A percentile compares a stretch with the other conserved stretches of the same genome.
Evolutionary conservation across 2,113 vertebrate genomes (phyloP).

Genomic region (Tachysurus fulvidraco): DNA sequence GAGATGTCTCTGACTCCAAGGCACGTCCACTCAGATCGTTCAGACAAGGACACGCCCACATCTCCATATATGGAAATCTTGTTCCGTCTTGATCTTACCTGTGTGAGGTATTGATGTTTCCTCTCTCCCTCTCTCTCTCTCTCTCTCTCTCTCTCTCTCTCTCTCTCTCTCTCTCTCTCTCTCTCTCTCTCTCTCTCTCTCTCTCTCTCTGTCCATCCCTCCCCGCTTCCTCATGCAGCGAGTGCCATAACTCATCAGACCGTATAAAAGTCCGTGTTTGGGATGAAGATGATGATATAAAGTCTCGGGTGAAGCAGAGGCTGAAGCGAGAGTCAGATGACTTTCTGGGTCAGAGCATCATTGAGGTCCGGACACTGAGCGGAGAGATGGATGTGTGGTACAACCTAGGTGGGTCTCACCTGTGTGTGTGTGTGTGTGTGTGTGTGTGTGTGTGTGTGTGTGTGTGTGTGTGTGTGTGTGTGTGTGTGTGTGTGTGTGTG

Average conservation of each 20-base stretch:
- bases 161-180: neutral
- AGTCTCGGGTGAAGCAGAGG: conserved; percentile 94
- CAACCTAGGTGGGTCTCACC: conserved; percentile 82
- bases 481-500: neutral
- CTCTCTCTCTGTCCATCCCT: no score
- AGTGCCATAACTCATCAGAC: conserved; percentile 97
- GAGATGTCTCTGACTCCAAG: neutral
- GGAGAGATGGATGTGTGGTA: conserved; percentile 99
- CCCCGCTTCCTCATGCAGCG: conserved; percentile 66
- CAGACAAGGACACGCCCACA: neutral
- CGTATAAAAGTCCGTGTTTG: conserved; percentile 95
- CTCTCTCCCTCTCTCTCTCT: no score
- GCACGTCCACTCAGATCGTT: neutral
- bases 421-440: conserved; percentile 4
- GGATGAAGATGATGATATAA: conserved; percentile 98
- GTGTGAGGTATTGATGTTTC: neutral
- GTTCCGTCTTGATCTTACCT: neutral
- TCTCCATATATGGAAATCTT: neutral
- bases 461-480: neutral
- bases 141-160: no score
- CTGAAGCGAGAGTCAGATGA: conserved; percentile 95
- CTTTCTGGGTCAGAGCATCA: conserved; percentile 97
- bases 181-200: neutral
- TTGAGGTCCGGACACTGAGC: conserved; percentile 94
- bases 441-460: no score